Evolutionary conservation across 2,797 vertebrate species (phyloP).

Genomic region (Sylvia borin): DNA sequence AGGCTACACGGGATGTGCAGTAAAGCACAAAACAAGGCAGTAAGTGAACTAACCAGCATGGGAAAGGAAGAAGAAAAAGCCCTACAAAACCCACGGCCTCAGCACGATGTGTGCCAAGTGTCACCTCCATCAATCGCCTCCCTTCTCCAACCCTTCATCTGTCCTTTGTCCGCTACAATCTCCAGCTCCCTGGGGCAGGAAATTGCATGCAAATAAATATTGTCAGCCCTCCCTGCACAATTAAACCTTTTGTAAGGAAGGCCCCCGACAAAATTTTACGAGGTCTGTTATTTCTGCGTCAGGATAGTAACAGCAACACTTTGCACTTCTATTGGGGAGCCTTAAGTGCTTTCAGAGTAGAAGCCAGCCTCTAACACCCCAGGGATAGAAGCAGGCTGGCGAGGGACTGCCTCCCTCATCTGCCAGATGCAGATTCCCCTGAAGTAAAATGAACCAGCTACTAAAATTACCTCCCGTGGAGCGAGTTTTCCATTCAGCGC

Average conservation of each 20-base stretch:
- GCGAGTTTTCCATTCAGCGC: not conserved
- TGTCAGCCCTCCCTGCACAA: not conserved
- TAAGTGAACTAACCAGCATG: not conserved
- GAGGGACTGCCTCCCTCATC: not conserved
- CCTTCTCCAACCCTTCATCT: slow-evolving; percentile 17
- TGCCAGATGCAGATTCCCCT: not conserved
- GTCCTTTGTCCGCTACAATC: not conserved
- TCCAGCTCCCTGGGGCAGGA: slow-evolving; percentile 38
- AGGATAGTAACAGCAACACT: not conserved
- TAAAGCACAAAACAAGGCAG: not conserved
- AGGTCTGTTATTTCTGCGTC: not conserved
- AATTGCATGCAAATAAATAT: slow-evolving; percentile 32
- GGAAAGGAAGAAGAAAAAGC: slow-evolving; percentile 24
- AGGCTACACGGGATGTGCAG: not conserved
- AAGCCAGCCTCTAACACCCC: not conserved
- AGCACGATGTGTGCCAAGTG: not conserved
- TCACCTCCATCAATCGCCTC: not conserved
- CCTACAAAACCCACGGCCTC: not conserved
- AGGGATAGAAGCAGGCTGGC: not conserved
- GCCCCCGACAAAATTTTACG: not conserved
- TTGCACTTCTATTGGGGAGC: not conserved
- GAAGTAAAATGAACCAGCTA: slow-evolving; percentile 40
- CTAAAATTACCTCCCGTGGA: slow-evolving; percentile 27
- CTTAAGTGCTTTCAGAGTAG: not conserved
- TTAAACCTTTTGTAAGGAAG: slow-evolving; percentile 34